Base-by-base conservation (phyloP, 2,888 invertebrate species). In the Plebejus anna region DNA sequence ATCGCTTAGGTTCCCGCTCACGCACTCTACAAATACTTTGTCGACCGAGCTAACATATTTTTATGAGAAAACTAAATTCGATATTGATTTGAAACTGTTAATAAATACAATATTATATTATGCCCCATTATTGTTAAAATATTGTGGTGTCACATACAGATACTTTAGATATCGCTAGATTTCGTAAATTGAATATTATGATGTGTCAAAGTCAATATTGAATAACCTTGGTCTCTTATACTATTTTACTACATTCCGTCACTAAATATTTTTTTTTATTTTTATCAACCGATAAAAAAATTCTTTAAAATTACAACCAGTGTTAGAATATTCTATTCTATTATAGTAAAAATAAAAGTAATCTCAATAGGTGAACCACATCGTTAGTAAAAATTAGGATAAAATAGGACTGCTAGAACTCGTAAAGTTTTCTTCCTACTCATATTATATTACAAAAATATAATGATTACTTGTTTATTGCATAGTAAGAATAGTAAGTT, bases 401-500 rank as follows among this genome's bases (percentile, higher is more conserved):
- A 66, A 66, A 55, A 55, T 13, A 36, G 66, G 66, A 32, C 66
- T 66, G 32, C 66, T 66, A 66, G 9, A 28, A 66, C 66, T 32
- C 36, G 66, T 66, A 13, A 13, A 22, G n/a, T 22, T 22, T 59
- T 32, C 36, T 13, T 16, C 66, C 66, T 36, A 16, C 61, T 66
- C 3, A 32, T 13, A 61, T 61, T 42, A 55, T 55, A 55, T 55
- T 55, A 66, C 32, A 28, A 28, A 61, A 22, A 61, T 61, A 22
- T 61, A 11, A 28, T 61, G 2, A 28, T 13, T 61, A 61, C 28
- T 28, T 61, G 61, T 61, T 61, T 61, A 59, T 59, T 59, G 28
- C 28, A 11, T 66, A 32, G 32, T 66, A 66, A 66, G 66, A 36
- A 32, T 66, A 66, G 32, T 66, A 66, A 32, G 66, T 66, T 66